Evolutionary conservation across 2,888 invertebrate species (phyloP), one percentile per base, ranked within the genome.

Genomic region (Notodonta dromedarius): DNA sequence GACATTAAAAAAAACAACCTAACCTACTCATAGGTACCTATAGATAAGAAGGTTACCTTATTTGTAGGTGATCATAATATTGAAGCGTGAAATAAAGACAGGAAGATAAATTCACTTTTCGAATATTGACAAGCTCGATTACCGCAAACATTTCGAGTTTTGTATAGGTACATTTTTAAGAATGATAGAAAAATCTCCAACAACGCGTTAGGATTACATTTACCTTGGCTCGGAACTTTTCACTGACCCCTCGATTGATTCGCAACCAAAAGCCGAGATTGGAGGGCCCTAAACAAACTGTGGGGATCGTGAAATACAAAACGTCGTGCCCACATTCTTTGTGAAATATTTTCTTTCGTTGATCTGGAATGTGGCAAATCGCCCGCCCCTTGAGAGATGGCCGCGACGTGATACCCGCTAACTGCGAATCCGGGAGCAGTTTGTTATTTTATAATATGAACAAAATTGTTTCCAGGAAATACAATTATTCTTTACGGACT

Each of bases 281-380:
- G 69, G 63, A 24, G 50, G 70, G 64, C 74, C 80, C 82, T 79
- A 79, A 81, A 71, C 74, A 80, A 82, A 81, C 73, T 69, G 63
- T 61, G 63, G 64, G 62, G 66, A 68, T 73, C 70, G 59, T 67
- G 67, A 74, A 68, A 74, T 67, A 74, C 66, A 71, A 66, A 76
- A 65, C 58, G 60, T 66, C 62, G 65, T 69, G 63, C 53, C 63
- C 66, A 62, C 65, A 74, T 78, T 77, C 70, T 73, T 73, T 65
- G 59, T 65, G 52, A 68, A 76, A 74, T 69, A 67, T 78, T 78
- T 69, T 74, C 66, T 58, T 66, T 54, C 62, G 61, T 60, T 70
- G 65, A 61, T 66, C 48, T 42, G 35, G 60, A 63, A 66, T 62
- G 44, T 64, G 46, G 53, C 44, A 56, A 69, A 70, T 66, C 67